Evolutionary conservation across 2,113 vertebrate genomes (phyloP).

Genomic region (Cervus canadensis): DNA sequence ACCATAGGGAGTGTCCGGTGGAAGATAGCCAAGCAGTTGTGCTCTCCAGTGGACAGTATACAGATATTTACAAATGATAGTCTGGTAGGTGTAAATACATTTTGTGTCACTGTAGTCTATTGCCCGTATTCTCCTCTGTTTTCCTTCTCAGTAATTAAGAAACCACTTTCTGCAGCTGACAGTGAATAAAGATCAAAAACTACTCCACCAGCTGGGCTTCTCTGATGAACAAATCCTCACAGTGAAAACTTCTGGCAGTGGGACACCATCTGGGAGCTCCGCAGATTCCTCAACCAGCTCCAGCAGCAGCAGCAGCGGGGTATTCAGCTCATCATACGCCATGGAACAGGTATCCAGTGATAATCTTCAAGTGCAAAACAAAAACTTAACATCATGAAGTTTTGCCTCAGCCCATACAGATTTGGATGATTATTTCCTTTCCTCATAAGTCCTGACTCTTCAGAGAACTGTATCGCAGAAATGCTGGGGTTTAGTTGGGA

Average conservation of each 20-base stretch:
- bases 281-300: constrained; percentile 93
- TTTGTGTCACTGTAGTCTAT: background rate
- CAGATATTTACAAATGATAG: constrained; percentile 99
- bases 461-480: background rate
- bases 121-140: background rate
- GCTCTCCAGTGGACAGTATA: constrained; percentile 96
- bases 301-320: constrained; percentile 85
- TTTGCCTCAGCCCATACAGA: background rate
- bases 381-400: background rate
- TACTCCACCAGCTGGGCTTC: constrained; percentile 96
- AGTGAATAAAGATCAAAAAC: constrained; percentile 98
- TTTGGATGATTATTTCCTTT: background rate
- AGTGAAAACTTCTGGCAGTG: constrained; percentile 95
- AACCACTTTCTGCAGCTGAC: constrained; percentile 87
- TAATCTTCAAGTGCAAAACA: background rate
- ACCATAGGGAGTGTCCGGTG: constrained; percentile 96
- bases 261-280: constrained; percentile 95
- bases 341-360: constrained; percentile 90
- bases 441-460: background rate
- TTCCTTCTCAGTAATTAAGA: constrained; percentile 48
- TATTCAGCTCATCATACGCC: constrained; percentile 94
- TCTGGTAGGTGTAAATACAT: constrained; percentile 85
- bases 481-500: background rate
- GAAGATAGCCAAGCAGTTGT: constrained; percentile 98
- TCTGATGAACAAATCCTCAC: constrained; percentile 95